Evolutionary conservation across 2,113 vertebrate species (phyloP).

Genomic region (Narcine bancroftii): DNA sequence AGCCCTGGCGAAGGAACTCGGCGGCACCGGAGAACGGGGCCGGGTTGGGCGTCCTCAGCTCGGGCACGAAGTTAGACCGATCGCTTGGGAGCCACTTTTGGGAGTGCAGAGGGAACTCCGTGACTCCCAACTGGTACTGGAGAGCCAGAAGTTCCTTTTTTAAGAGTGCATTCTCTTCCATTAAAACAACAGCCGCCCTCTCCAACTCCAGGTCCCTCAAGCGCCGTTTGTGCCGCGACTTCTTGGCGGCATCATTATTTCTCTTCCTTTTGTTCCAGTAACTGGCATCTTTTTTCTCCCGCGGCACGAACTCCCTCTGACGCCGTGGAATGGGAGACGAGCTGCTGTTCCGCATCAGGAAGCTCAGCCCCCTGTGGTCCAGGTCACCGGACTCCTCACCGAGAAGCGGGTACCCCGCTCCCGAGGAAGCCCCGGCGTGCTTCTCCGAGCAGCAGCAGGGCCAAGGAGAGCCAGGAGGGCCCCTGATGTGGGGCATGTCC

Average conservation of each 20-base stretch:
- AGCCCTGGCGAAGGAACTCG: neutral
- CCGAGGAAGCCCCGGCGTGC: no score
- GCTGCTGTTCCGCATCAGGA: neutral
- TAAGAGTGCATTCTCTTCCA: constrained; percentile 70
- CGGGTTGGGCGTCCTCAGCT: neutral
- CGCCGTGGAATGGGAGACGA: constrained; percentile 46
- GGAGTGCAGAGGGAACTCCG: neutral
- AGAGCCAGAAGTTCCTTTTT: constrained; percentile 66
- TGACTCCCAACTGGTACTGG: constrained; percentile 58
- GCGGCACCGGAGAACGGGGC: no score
- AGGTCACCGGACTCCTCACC: neutral
- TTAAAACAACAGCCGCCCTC: constrained; percentile 59
- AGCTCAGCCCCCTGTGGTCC: neutral
- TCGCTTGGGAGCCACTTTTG: neutral
- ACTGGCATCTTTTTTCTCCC: constrained; percentile 72
- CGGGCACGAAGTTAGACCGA: neutral
- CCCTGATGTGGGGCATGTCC: neutral
- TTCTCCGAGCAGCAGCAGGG: neutral
- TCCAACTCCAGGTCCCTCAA: constrained; percentile 71
- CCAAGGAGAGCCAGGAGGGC: neutral
- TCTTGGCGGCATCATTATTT: constrained; percentile 82
- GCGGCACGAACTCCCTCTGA: constrained; percentile 76
- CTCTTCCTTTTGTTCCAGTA: constrained; percentile 88
- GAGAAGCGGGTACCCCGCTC: no score
- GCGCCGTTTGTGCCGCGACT: constrained; percentile 76